Percentiles rank a stretch among this genome's conserved stretches.
Evolutionary conservation across 2,113 vertebrate genomes (phyloP).

Genomic region (Charina bottae): DNA sequence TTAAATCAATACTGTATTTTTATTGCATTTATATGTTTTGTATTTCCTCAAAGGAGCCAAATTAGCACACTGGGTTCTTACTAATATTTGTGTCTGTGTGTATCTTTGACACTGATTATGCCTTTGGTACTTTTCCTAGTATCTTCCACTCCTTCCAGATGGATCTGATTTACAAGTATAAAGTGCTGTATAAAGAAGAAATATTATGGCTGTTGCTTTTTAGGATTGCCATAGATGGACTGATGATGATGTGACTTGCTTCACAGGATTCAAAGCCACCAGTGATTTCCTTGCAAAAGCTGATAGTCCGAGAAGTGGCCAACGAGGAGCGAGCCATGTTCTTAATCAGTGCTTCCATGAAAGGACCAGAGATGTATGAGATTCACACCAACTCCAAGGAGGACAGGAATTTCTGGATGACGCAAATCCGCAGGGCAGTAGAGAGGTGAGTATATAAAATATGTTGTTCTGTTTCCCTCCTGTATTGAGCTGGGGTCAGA

Average conservation of each 20-base stretch:
- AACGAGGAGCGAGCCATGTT: conserved; percentile 98
- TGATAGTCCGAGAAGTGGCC: conserved; percentile 96
- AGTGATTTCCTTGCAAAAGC: conserved; percentile 91
- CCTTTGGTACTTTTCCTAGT: not conserved
- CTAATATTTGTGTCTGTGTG: accelerated
- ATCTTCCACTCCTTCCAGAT: not conserved
- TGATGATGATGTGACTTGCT: not conserved
- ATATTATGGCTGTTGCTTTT: not conserved
- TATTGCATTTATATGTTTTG: not conserved
- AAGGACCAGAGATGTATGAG: conserved; percentile 97
- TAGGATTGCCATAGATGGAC: not conserved
- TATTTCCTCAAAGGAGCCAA: not conserved
- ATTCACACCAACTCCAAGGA: conserved; percentile 92
- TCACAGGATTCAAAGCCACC: conserved; percentile 92
- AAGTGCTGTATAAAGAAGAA: not conserved
- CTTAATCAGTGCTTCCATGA: conserved; percentile 91
- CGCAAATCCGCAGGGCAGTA: conserved; percentile 87
- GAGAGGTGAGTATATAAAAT: conserved; percentile 80
- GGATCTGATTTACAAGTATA: not conserved
- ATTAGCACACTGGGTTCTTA: not conserved
- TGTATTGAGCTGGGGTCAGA: not conserved
- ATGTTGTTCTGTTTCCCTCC: not conserved
- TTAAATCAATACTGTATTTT: not conserved
- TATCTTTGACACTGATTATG: not conserved
- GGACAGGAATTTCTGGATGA: conserved; percentile 93